Base-by-base conservation (phyloP, 2,113 vertebrate genomes). In the Beaufortia kweichowensis region DNA sequence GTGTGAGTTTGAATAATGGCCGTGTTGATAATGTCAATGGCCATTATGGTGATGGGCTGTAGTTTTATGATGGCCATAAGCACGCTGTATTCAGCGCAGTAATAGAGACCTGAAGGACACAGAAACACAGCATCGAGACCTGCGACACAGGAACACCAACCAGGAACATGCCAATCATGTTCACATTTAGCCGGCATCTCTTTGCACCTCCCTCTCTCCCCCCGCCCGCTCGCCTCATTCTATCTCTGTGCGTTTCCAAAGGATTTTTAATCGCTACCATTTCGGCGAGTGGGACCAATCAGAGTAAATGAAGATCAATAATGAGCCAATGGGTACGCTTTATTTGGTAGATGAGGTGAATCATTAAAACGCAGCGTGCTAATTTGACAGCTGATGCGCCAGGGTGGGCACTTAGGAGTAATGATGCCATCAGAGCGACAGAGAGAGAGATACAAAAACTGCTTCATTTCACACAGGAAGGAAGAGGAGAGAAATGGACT, bases 271-370 rank as follows among this genome's bases (percentile, higher is more conserved):
- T 63, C 48, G 29, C 53, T 43, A 43, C 59, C 69, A 63, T 74
- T 79, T 50, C 59, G 61, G 74, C 57, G 62, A 79, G 72, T 77
- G 81, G 82, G 70, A 77, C 81, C 82, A 81, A 78, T 82, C 82
- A 83, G 79, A 10, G 64, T 74, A 86, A 82, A 83, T 82, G 77
- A 81, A 84, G 81, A 84, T 84, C 82, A 79, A 79, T 82, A 76
- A 78, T 77, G 79, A 81, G 75, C 76, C 81, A 83, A 86, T 79
- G 81, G 65, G 64, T 12, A 67, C 56, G 77, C 64, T 68, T 77
- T 84, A 81, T 83, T 82, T 83, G 78, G 79, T 74, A 83, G 81
- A 80, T 76, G 76, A 75, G 78, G 75, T 65, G 76, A 78, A 81
- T 83, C 84, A 81, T 82, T 84, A 85, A 81, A 81, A 84, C 56